Base-by-base conservation (phyloP, 2,888 invertebrate species). In the Enchytraeus crypticus region DNA sequence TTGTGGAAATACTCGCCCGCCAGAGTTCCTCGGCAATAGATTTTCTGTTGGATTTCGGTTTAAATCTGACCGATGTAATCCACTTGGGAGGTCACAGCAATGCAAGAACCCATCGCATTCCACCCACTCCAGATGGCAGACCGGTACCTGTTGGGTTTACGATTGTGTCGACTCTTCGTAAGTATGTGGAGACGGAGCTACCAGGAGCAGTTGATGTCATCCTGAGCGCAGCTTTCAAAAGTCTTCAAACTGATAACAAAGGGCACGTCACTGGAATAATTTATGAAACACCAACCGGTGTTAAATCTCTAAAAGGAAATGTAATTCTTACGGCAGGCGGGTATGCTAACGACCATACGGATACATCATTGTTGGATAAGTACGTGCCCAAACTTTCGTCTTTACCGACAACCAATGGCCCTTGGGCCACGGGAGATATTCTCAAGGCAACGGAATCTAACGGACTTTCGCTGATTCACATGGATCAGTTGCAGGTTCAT, bases 391-490 rank as follows among this genome's bases (percentile, higher is more conserved):
- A 53, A 23, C 32, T 67, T 5, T 47, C 59, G 5, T 51, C 57
- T 11, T 49, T 64, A 21, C 67, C 67, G 5, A 67, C 67, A 3
- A 67, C 67, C 27, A 67, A 67, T 60, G 67, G 67, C 23, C 53
- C 49, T n/a, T 67, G 67, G 67, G 66, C 67, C 26, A 67, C 67
- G 14, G 67, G 67, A n/a, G 67, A 67, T 54, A 53, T 66, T 45
- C 60, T 67, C 38, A 67, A 67, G 51, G 60, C 49, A 27, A 33
- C 47, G 21, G 56, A 23, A 8, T 5, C 29, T 27, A 33, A 61
- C 26, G 49, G 45, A 34, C 45, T 64, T 3, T 60, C 62, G 2
- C 53, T 67, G 30, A 54, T 67, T 8, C 59, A 64, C 45, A 67
- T 67, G 67, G 63, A 67, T 54, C 55, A 62, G 33, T 58, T 66